Evolutionary conservation across 2,113 vertebrate species (phyloP).

Genomic region (Dipodomys merriami): DNA sequence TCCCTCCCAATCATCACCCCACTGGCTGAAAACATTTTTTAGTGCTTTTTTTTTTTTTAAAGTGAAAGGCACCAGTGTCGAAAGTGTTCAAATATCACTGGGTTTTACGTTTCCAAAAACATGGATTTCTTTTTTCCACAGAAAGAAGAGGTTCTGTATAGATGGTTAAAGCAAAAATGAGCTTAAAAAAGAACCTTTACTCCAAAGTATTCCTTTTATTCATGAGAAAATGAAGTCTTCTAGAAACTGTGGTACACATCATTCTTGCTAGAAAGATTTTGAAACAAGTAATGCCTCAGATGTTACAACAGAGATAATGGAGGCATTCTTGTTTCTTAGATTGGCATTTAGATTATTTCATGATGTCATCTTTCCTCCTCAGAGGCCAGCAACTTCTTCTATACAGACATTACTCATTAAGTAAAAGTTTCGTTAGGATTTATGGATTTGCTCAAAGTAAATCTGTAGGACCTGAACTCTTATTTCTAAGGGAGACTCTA

Average conservation of each 20-base stretch:
- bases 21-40: neutral
- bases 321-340: neutral
- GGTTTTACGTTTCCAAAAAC: neutral
- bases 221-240: neutral
- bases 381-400: neutral
- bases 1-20: conserved; percentile 20
- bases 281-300: neutral
- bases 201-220: neutral
- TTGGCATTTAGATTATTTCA: neutral
- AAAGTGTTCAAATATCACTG: neutral
- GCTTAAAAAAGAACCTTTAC: neutral
- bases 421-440: neutral
- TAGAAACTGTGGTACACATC: neutral
- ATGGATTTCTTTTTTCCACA: too few relatives aligned
- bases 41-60: conserved; percentile 12
- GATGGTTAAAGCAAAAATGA: neutral
- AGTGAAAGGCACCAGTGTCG: neutral
- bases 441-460: neutral
- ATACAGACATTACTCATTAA: neutral
- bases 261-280: neutral
- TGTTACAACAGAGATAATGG: neutral
- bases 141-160: neutral
- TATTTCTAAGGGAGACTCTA: neutral
- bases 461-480: neutral
- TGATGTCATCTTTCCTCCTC: too few relatives aligned